These are phyloP conservation scores for Chaenogobius annularis DNA, from an alignment of 2,113 vertebrate genomes.

Conservation along the genomic window DNA sequence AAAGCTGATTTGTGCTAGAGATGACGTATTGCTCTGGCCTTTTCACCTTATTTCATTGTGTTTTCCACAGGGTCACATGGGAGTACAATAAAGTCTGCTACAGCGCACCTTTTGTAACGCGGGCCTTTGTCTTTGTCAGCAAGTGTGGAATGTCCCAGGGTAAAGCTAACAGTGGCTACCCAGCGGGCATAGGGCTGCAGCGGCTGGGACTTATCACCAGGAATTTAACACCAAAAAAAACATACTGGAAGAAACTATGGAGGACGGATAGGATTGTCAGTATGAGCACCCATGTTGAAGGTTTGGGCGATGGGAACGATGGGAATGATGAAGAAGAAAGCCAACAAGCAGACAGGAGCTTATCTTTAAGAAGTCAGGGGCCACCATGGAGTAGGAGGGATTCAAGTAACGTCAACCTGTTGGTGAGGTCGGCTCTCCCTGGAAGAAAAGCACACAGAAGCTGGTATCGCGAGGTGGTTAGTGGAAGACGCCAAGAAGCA, in stretches of 20 bases:
- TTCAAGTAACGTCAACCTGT: conserved; percentile 50
- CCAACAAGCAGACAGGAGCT: conserved; percentile 67
- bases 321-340: conserved; percentile 30
- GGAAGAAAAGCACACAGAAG: conserved; percentile 75
- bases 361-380: conserved; percentile 62
- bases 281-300: conserved; percentile 57
- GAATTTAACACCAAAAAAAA: conserved; percentile 42
- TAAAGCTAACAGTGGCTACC: conserved; percentile 53
- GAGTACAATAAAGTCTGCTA: conserved; percentile 80
- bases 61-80: conserved; percentile 80
- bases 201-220: conserved; percentile 39
- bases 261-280: conserved; percentile 6
- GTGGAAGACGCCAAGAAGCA: conserved; percentile 30
- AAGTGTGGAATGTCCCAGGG: conserved; percentile 82
- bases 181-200: conserved; percentile 20
- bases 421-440: conserved; percentile 52
- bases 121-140: conserved; percentile 85
- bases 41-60: conserved; percentile 73
- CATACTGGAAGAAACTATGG: conserved; percentile 26
- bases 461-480: conserved; percentile 74
- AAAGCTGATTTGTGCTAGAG: conserved; percentile 69
- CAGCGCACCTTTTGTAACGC: conserved; percentile 82
- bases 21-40: conserved; percentile 67
- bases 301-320: conserved; percentile 11
- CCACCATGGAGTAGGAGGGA: conserved; percentile 33